Base-by-base conservation (phyloP, 1,140 invertebrate genomes). In the Lordiphosa mommai region DNA sequence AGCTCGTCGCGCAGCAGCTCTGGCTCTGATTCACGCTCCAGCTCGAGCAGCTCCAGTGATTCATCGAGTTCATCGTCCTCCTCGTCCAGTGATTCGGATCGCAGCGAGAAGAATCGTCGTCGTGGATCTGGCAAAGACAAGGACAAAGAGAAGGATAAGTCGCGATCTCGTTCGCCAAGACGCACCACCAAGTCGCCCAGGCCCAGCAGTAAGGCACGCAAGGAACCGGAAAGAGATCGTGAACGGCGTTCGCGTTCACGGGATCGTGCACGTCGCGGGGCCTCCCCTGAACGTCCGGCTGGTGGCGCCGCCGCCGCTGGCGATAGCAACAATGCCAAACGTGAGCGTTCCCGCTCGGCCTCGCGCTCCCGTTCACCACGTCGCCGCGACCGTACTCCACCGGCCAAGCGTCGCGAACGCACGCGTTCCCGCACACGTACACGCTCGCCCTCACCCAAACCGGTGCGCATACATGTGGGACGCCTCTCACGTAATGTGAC, bases 401-500 rank as follows among this genome's bases (percentile, higher is more conserved):
- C 65, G 4, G 59, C 73, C 1, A 88, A 88, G 41, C 51, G 86
- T 2, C 55, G 68, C 1, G 84, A 85, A 12, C 77, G 46, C 90
- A 92, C 58, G 1, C 93, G 95, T 12, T 94, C 95, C 72, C 92
- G 95, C 90, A 92, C 52, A 1, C 93, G 95, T 8, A 94, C 95
- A 72, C 92, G 95, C 37, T 96, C 96, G 2, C 95, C 96, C 1
- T 95, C 95, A 29, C 96, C 96, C 1, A 92, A 95, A 38, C 95
- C 96, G 0, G 94, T 94, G 9, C 96, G 98, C 88, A 97, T 98
- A 76, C 97, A 99, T 87, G 94, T 99, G 63, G 97, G 96, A 1
- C 93, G 95, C 13, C 89, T 99, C 20, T 98, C 97, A 0, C 90
- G 96, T 17, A 99, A 99, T 89, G 95, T 99, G 0, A 96, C 94